phyloP scores from a whole-genome alignment of 2,888 invertebrate genomes.

The Hirtodrosophila alboralis region DNA sequence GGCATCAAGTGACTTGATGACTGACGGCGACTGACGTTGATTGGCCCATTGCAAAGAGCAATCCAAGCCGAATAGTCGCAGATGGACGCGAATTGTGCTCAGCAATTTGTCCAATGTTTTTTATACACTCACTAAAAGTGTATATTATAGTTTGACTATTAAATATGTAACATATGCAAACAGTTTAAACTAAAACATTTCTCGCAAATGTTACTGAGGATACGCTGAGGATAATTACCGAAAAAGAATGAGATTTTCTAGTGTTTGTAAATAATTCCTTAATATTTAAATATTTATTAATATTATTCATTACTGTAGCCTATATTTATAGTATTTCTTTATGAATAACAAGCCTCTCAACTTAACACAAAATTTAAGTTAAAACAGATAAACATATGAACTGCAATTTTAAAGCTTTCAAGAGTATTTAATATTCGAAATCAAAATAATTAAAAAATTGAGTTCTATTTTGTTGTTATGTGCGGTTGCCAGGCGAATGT shows the following conservation, averaged over 20 bases:
- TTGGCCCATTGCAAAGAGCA: constrained; percentile 32
- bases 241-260: too few relatives aligned
- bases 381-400: too few relatives aligned
- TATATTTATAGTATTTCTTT: too few relatives aligned
- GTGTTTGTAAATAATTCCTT: too few relatives aligned
- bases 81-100: constrained; percentile 3
- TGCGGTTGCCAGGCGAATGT: constrained; percentile 52
- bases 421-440: constrained; percentile 15
- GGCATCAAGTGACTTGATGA: constrained; percentile 26
- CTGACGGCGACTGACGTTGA: constrained; percentile 55
- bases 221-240: too few relatives aligned
- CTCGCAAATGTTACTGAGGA: too few relatives aligned
- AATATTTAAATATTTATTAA: too few relatives aligned
- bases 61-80: constrained; percentile 7
- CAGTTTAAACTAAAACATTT: too few relatives aligned
- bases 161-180: neutral
- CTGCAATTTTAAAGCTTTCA: too few relatives aligned
- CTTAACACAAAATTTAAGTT: too few relatives aligned
- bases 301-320: too few relatives aligned
- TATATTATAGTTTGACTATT: neutral
- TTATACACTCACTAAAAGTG: neutral
- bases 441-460: fast-evolving
- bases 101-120: constrained; percentile 43
- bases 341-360: too few relatives aligned
- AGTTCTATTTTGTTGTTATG: constrained; percentile 17